Evolutionary conservation across 1,140 invertebrate genomes (phyloP).

Genomic region (honey bee (Apis mellifera)): DNA sequence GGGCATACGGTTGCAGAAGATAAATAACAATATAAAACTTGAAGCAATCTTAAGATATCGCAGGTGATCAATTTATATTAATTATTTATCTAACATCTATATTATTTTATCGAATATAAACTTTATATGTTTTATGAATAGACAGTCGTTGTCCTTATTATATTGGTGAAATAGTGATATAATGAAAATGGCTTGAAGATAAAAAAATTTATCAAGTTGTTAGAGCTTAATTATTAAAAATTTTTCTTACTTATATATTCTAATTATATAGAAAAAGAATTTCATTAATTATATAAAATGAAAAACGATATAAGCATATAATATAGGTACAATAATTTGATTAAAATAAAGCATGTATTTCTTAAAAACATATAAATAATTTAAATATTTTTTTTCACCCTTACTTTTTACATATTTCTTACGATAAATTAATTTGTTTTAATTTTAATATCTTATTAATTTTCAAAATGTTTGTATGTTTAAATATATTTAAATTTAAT

Average conservation of each 20-base stretch:
- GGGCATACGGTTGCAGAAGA: constrained; percentile 47
- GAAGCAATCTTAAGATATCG: constrained; percentile 43
- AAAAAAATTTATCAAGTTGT: constrained; percentile 11
- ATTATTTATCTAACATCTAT: constrained; percentile 41
- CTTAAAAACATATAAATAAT: constrained; percentile 48
- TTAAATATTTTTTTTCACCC: constrained; percentile 41
- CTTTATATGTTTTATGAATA: constrained; percentile 23
- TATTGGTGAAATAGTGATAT: constrained; percentile 28
- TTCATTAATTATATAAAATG: constrained; percentile 14
- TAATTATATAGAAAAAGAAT: constrained; percentile 23
- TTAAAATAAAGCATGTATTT: constrained; percentile 33
- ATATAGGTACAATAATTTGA: constrained; percentile 23
- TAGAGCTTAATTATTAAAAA: constrained; percentile 42
- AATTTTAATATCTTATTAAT: constrained; percentile 37
- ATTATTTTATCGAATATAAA: constrained; percentile 27
- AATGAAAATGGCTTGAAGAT: constrained; percentile 28
- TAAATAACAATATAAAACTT: constrained; percentile 45
- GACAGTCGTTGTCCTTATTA: constrained; percentile 4
- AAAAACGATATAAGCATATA: constrained; percentile 30
- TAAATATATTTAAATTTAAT: constrained; percentile 30
- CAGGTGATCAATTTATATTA: constrained; percentile 31
- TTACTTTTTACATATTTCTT: constrained; percentile 35
- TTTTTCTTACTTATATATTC: constrained; percentile 41
- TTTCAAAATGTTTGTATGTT: constrained; percentile 17
- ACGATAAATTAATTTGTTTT: constrained; percentile 20